These are phyloP conservation scores for Pachymerium ferrugineum DNA, from an alignment of 2,888 invertebrate genomes.

Conservation along the genomic window DNA sequence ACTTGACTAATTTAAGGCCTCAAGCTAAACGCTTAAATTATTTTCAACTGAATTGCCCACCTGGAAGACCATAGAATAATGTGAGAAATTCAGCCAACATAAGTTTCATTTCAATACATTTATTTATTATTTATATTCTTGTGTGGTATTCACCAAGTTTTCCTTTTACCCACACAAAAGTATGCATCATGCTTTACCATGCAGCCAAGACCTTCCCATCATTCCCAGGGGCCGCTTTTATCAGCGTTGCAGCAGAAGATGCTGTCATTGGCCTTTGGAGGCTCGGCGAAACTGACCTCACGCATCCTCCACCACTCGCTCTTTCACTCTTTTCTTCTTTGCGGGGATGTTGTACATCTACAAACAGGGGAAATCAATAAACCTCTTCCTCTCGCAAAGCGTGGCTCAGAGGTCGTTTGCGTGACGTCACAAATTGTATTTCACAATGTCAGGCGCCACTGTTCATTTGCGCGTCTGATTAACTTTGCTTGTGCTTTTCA, in stretches of 20 bases:
- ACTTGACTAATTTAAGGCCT: no score
- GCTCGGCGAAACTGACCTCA: constrained; percentile 22
- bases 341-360: constrained; percentile 25
- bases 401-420: constrained; percentile 27
- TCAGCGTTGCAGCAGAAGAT: constrained; percentile 27
- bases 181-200: not conserved
- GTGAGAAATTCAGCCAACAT: no score
- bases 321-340: not conserved
- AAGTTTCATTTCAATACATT: no score
- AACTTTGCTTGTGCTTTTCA: constrained; percentile 24
- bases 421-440: constrained; percentile 23
- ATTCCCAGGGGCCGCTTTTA: constrained; percentile 19
- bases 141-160: no score
- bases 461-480: constrained; percentile 17
- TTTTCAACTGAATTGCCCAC: no score
- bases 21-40: no score
- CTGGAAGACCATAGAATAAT: no score
- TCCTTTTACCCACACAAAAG: no score
- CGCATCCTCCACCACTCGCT: constrained; percentile 6
- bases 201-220: not conserved
- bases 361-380: constrained; percentile 27
- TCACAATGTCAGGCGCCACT: constrained; percentile 13
- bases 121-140: no score
- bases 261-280: constrained; percentile 27
- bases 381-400: constrained; percentile 1